These are phyloP conservation scores for Ditula angustiorana DNA, from an alignment of 2,888 invertebrate species.

Conservation along the genomic window DNA sequence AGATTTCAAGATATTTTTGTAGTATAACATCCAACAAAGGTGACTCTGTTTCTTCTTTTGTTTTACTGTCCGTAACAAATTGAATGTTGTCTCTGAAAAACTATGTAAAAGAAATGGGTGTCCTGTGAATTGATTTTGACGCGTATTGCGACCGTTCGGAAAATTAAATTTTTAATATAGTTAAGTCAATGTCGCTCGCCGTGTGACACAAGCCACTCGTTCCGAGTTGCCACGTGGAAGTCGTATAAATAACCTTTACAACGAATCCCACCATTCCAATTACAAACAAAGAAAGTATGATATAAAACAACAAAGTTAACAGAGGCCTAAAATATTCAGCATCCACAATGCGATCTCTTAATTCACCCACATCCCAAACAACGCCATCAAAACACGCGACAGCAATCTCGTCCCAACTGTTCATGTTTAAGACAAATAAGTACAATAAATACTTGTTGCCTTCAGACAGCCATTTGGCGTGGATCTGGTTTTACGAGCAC, in stretches of 20 bases:
- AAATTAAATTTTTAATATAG: too few relatives aligned
- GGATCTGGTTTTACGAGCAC: slow-evolving; percentile 31
- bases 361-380: slow-evolving; percentile 12
- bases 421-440: slow-evolving; percentile 37
- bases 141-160: too few relatives aligned
- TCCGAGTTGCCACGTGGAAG: too few relatives aligned
- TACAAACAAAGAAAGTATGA: neutral
- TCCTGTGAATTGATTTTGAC: too few relatives aligned
- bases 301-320: slow-evolving; percentile 11
- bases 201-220: too few relatives aligned
- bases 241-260: neutral
- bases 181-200: too few relatives aligned
- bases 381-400: slow-evolving; percentile 28
- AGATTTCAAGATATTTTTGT: neutral
- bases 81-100: too few relatives aligned
- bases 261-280: neutral
- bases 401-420: slow-evolving; percentile 29
- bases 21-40: too few relatives aligned
- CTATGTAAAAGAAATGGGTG: too few relatives aligned
- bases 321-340: slow-evolving; percentile 18
- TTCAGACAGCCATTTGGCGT: slow-evolving; percentile 28
- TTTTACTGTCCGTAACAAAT: too few relatives aligned
- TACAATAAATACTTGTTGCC: slow-evolving; percentile 39
- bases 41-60: too few relatives aligned
- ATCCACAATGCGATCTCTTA: slow-evolving; percentile 11